Evolutionary conservation across 2,797 vertebrate species (phyloP).

Genomic region (Hephaestus fuliginosus): DNA sequence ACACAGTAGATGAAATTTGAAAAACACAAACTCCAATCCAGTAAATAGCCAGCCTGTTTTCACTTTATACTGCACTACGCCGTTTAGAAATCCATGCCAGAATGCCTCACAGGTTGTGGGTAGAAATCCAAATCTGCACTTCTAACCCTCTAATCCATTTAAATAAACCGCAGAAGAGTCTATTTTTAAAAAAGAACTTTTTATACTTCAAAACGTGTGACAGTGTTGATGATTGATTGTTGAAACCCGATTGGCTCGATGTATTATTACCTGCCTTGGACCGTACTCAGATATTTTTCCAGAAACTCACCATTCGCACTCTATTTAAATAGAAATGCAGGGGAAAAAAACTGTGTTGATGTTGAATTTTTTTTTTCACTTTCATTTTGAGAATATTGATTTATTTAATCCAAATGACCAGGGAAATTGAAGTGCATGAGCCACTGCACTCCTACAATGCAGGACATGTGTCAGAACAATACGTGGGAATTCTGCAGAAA

Average conservation of each 20-base stretch:
- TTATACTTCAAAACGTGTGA: conserved; percentile 38
- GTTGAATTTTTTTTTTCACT: conserved; percentile 40
- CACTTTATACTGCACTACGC: conserved; percentile 62
- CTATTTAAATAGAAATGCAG: conserved; percentile 34
- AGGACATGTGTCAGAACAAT: conserved; percentile 74
- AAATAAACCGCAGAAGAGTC: conserved; percentile 66
- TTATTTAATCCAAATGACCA: conserved; percentile 79
- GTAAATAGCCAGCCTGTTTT: conserved; percentile 59
- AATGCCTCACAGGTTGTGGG: conserved; percentile 62
- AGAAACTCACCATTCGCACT: conserved; percentile 42
- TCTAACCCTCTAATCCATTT: conserved; percentile 72
- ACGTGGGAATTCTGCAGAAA: conserved; percentile 65
- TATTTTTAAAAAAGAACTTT: conserved; percentile 54
- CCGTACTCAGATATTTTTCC: conserved; percentile 29
- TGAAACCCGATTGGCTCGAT: conserved; percentile 22
- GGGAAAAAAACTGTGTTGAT: conserved; percentile 41
- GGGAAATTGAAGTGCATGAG: conserved; percentile 80
- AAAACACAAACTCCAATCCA: conserved; percentile 33
- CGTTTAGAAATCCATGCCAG: conserved; percentile 56
- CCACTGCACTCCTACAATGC: conserved; percentile 76
- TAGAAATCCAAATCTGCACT: conserved; percentile 66
- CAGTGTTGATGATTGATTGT: conserved; percentile 51
- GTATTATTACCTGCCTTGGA: conserved; percentile 33
- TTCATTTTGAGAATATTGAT: conserved; percentile 70
- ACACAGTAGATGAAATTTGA: conserved; percentile 16